phyloP scores from a whole-genome alignment of 2,888 invertebrate species.

The Microctonus brassicae region DNA sequence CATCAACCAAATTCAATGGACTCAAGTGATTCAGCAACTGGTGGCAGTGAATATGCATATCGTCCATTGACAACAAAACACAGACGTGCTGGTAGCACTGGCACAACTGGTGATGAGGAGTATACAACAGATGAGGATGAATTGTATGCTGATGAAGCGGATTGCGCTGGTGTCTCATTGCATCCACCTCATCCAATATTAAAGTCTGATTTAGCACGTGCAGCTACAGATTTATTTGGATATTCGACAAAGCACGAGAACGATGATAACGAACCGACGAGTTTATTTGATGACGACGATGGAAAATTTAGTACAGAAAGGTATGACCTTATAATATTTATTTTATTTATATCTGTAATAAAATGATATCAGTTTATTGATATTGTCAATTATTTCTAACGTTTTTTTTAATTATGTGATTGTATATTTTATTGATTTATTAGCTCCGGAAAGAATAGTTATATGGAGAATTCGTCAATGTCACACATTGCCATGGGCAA shows the following conservation, averaged over 20 bases:
- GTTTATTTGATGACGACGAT: conserved; percentile 68
- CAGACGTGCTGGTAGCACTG: conserved; percentile 69
- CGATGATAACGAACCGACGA: conserved; percentile 67
- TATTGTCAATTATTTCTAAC: not conserved
- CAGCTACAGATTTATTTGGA: conserved; percentile 63
- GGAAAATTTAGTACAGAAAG: conserved; percentile 48
- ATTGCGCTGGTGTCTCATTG: conserved; percentile 59
- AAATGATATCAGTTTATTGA: not conserved
- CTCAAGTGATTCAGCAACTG: conserved; percentile 58
- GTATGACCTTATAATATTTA: conserved; percentile 30
- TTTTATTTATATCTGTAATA: not conserved
- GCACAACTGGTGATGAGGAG: conserved; percentile 73
- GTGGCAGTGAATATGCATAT: conserved; percentile 62
- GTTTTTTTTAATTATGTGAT: not conserved
- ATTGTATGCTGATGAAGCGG: conserved; percentile 69
- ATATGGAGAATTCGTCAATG: conserved; percentile 49
- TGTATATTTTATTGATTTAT: not conserved
- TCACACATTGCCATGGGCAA: conserved; percentile 42
- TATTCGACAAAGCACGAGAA: conserved; percentile 54
- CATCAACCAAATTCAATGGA: conserved; percentile 60
- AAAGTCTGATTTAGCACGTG: conserved; percentile 63
- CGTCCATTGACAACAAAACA: conserved; percentile 64
- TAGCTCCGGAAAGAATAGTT: conserved; percentile 29
- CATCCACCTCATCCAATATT: conserved; percentile 59
- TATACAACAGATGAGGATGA: conserved; percentile 73